Conservation (phyloP, 2,888 invertebrate genomes). For the Nemoura dubitans region DNA sequence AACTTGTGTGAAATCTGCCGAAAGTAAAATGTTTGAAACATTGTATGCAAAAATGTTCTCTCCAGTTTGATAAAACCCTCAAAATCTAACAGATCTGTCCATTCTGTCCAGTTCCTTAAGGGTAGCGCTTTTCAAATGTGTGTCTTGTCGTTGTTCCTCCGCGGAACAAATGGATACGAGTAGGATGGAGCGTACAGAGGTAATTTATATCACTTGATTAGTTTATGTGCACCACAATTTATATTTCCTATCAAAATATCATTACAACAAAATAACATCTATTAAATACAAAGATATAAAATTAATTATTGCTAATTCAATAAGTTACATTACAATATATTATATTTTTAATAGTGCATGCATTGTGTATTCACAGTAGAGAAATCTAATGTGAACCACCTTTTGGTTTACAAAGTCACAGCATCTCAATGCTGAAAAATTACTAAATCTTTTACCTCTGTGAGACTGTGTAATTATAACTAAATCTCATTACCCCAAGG, state of each 20-base stretch:
- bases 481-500: not conserved
- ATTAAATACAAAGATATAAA: slow-evolving; percentile 30
- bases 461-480: not conserved
- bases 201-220: too few species aligned
- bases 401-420: not conserved
- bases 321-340: slow-evolving; percentile 27
- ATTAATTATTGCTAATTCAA: slow-evolving; percentile 30
- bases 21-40: slow-evolving; percentile 12
- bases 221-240: slow-evolving; percentile 36
- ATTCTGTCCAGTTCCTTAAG: too few species aligned
- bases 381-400: not conserved
- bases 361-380: not conserved
- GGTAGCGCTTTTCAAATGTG: too few species aligned
- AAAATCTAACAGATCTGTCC: too few species aligned
- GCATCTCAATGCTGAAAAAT: not conserved
- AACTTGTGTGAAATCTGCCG: not conserved
- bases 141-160: too few species aligned
- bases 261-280: slow-evolving; percentile 21
- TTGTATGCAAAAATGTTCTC: not conserved
- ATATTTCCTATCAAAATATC: slow-evolving; percentile 38
- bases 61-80: not conserved
- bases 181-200: too few species aligned
- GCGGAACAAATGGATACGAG: too few species aligned
- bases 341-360: not conserved
- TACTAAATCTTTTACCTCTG: not conserved